A percentile compares a stretch with the other conserved stretches of the same genome.
Evolutionary conservation across 2,797 vertebrate genomes (phyloP).

Genomic region (Schizothorax lantsangensis): DNA sequence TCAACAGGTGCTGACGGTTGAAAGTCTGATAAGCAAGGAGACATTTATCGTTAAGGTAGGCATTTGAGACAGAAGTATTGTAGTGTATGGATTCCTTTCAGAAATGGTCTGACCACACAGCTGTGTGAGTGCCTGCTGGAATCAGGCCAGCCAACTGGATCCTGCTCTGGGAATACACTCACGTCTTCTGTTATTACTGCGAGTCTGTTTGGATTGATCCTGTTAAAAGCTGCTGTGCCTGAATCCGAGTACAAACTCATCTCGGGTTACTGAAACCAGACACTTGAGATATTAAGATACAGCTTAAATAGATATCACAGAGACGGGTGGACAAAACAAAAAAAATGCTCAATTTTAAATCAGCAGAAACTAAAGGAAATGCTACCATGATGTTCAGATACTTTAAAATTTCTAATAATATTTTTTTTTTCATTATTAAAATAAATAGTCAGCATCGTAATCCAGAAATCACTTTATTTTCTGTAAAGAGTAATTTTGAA

Average conservation of each 20-base stretch:
- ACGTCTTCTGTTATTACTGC: conserved; percentile 58
- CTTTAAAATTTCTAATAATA: background rate
- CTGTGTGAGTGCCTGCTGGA: conserved; percentile 1
- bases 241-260: conserved; percentile 59
- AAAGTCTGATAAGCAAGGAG: conserved; percentile 87
- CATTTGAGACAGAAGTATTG: conserved; percentile 8
- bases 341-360: background rate
- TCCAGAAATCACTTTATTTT: background rate
- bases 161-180: conserved; percentile 62
- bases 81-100: background rate
- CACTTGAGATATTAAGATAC: conserved; percentile 25
- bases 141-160: conserved; percentile 11
- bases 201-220: conserved; percentile 68
- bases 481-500: background rate
- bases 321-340: background rate
- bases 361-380: no score
- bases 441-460: background rate
- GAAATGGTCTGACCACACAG: background rate
- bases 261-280: conserved; percentile 69
- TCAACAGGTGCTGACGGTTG: conserved; percentile 89
- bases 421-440: background rate
- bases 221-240: conserved; percentile 66
- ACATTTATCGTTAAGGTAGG: conserved; percentile 95
- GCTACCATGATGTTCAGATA: background rate
- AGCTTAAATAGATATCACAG: conserved; percentile 2